A percentile compares a stretch with the other conserved stretches of the same genome.
Conservation (phyloP, 2,113 vertebrate genomes). For the Seriola aureovittata region DNA sequence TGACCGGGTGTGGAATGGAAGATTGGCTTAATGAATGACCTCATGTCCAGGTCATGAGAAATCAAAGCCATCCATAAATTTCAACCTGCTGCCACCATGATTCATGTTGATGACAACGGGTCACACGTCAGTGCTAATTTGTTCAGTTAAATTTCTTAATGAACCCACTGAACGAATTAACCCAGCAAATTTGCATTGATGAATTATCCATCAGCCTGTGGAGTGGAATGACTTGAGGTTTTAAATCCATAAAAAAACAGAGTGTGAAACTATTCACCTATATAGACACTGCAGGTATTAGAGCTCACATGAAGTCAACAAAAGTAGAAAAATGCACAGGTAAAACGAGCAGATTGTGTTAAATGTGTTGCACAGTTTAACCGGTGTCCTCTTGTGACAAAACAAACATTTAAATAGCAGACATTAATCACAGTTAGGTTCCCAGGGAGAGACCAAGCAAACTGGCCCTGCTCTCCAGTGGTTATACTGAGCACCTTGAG, state of each 20-base stretch:
- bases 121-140: conserved; percentile 57
- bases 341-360: conserved; percentile 17
- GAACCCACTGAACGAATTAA: conserved; percentile 63
- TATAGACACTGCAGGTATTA: background rate
- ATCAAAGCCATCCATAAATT: conserved; percentile 57
- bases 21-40: conserved; percentile 43
- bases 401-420: conserved; percentile 78
- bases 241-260: background rate
- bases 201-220: conserved; percentile 51
- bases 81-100: conserved; percentile 40
- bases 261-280: conserved; percentile 10
- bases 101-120: conserved; percentile 57
- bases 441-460: conserved; percentile 66
- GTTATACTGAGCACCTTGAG: conserved; percentile 64
- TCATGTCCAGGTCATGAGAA: conserved; percentile 61
- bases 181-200: conserved; percentile 55
- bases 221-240: conserved; percentile 16
- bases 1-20: conserved; percentile 18
- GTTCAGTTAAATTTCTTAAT: conserved; percentile 58
- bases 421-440: conserved; percentile 80
- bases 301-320: conserved; percentile 4
- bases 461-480: conserved; percentile 72
- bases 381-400: conserved; percentile 56
- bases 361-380: conserved; percentile 39
- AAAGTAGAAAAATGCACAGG: conserved; percentile 23